Base-by-base conservation (phyloP, 2,797 vertebrate genomes). In the Halcyon badia region DNA sequence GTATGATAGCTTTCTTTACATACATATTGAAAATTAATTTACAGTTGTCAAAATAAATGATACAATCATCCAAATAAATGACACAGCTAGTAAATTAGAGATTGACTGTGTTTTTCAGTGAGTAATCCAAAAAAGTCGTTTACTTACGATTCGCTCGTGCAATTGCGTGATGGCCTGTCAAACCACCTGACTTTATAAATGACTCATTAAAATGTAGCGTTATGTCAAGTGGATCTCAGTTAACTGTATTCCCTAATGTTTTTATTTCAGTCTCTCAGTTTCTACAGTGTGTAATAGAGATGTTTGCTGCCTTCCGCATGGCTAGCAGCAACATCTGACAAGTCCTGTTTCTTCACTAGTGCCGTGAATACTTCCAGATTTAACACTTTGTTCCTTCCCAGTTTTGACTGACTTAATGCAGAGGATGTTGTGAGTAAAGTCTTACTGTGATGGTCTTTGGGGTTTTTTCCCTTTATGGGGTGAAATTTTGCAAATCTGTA, bases 1-100 rank as follows among this genome's bases (percentile, higher is more conserved):
- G 20, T 87, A 9, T 46, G 33, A 69, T 66, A 39, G 26, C 14
- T 76, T 84, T 83, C 2, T 1, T 76, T 78, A 42, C 26, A 41
- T 60, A 84, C 42, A 9, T 41, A 48, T 31, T 76, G 75, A 68
- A 92, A 89, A 84, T 26, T 73, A 65, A 90, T 93, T 84, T 87
- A 17, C 6, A 30, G 35, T 79, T 93, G 37, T 94, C 66, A 88
- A 95, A 94, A 81, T 85, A 91, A 88, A 76, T 79, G 14, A 88
- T 66, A 41, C 21, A 48, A n/a, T 60, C 44, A n/a, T 79, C 44
- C 42, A 83, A 72, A 83, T 83, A 94, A 90, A 90, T 70, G 77
- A 18, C 31, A 64, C n/a, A 90, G 31, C 33, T 61, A 46, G 66
- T 83, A 81, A 93, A 71, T 91, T 75, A 64, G 25, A 66, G 33